Conservation (phyloP, 2,113 vertebrate genomes). For the Cyphotilapia sp. region DNA sequence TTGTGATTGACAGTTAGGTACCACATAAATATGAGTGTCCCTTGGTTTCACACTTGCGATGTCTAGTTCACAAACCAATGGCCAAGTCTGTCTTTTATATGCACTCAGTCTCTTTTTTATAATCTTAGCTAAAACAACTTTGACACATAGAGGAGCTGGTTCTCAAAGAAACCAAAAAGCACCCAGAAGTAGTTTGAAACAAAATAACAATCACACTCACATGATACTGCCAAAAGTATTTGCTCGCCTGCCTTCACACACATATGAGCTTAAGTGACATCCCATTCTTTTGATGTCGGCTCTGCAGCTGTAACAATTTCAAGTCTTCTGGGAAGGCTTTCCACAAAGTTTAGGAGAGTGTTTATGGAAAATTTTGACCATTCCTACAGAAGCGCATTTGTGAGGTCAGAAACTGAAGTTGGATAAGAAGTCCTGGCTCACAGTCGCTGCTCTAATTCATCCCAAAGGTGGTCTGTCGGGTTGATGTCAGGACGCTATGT, state of each 20-base stretch:
- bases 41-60: not conserved
- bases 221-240: not conserved
- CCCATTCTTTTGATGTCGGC: not conserved
- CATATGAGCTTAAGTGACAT: rapidly evolving
- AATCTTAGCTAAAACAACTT: not conserved
- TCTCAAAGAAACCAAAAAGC: not conserved
- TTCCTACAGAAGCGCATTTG: not conserved
- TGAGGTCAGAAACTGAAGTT: not conserved
- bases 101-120: not conserved
- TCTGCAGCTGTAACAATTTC: not conserved
- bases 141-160: not conserved
- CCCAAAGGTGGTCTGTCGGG: not conserved
- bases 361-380: not conserved
- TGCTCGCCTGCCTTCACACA: not conserved
- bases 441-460: not conserved
- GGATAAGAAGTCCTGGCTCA: not conserved
- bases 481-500: not conserved
- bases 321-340: not conserved
- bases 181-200: not conserved
- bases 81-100: not conserved
- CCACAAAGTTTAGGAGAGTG: not conserved
- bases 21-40: not conserved
- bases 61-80: not conserved
- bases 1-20: not conserved
- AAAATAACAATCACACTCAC: not conserved